phyloP scores from a whole-genome alignment of 2,888 invertebrate genomes.

The Campoletis raptor region DNA sequence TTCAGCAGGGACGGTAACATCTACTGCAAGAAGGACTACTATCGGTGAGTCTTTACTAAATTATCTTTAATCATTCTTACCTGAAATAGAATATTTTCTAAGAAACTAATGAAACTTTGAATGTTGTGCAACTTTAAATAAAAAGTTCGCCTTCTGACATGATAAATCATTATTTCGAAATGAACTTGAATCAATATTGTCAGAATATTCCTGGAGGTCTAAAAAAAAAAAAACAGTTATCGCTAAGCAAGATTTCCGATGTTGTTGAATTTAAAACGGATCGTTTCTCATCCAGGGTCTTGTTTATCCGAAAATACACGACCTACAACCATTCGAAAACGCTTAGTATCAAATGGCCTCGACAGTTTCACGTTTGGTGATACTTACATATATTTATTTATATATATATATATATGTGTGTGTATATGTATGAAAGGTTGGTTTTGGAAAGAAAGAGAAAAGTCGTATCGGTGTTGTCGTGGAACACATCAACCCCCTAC shows the following conservation, averaged over 20 bases:
- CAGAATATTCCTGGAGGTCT: not conserved
- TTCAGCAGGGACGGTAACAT: conserved; percentile 97
- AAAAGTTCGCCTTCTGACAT: not conserved
- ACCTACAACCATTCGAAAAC: conserved; percentile 36
- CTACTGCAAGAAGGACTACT: conserved; percentile 98
- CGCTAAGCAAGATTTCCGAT: not conserved
- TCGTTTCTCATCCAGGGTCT: conserved; percentile 5
- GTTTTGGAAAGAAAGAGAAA: conserved; percentile 32
- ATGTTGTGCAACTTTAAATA: not conserved
- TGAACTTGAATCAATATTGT: not conserved
- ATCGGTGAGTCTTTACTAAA: conserved; percentile 89
- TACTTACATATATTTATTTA: not conserved
- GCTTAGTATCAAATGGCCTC: conserved; percentile 16
- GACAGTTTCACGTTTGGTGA: conserved; percentile 35
- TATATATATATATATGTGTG: no score
- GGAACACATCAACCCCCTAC: conserved; percentile 49
- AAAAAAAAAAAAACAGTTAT: no score
- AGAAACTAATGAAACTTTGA: not conserved
- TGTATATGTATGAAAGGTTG: not conserved
- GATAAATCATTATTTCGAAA: not conserved
- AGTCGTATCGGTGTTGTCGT: conserved; percentile 44
- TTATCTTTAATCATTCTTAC: not conserved
- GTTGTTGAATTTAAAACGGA: conserved; percentile 26
- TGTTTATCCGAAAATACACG: conserved; percentile 60
- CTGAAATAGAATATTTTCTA: not conserved